phyloP scores from a whole-genome alignment of 2,888 invertebrate genomes.

The Cynaeus angustus region DNA sequence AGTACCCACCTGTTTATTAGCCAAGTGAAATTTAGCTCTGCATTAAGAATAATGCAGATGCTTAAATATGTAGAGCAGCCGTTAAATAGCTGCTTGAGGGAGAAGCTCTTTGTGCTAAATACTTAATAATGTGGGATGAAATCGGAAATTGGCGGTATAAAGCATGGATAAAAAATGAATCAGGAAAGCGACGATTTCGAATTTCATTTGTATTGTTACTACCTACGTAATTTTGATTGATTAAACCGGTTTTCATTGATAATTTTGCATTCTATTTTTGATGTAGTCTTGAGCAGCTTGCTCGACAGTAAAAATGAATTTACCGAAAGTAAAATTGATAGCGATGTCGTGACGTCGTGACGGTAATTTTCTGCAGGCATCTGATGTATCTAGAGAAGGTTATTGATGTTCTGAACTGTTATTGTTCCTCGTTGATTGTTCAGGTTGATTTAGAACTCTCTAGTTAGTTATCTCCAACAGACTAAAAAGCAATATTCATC shows the following conservation, averaged over 20 bases:
- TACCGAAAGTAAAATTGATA: conserved; percentile 5
- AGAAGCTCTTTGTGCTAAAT: conserved; percentile 3
- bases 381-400: conserved; percentile 12
- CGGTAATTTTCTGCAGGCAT: conserved; percentile 19
- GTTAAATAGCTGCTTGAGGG: conserved; percentile 15
- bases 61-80: conserved; percentile 17
- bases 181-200: too few relatives aligned
- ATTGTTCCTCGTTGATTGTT: conserved; percentile 32
- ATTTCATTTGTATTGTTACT: too few relatives aligned
- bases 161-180: too few relatives aligned
- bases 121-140: conserved; percentile 15
- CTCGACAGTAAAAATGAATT: conserved; percentile 1
- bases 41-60: conserved; percentile 14
- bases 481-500: conserved; percentile 28
- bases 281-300: too few relatives aligned
- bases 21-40: conserved; percentile 15
- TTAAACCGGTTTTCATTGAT: too few relatives aligned
- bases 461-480: conserved; percentile 28
- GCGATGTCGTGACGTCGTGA: not conserved
- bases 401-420: conserved; percentile 33
- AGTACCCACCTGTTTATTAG: conserved; percentile 21
- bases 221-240: too few relatives aligned
- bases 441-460: conserved; percentile 34
- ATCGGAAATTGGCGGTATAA: conserved; percentile 3
- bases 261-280: too few relatives aligned